Base-by-base conservation (phyloP, 1,140 invertebrate genomes). In the Aleiodes sp. region DNA sequence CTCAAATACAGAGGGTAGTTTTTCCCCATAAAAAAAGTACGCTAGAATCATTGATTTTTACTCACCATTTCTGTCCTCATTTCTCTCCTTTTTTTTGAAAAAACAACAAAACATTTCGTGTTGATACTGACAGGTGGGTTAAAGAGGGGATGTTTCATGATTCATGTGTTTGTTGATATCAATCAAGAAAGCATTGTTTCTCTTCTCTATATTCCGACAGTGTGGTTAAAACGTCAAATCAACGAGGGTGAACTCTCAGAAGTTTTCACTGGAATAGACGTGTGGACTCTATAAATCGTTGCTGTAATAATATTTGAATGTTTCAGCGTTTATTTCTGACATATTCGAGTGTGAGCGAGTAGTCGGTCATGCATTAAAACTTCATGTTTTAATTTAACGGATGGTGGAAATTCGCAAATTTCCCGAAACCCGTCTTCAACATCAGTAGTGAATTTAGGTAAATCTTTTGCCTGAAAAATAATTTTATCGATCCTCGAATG, bases 251-350 rank as follows among this genome's bases (percentile, higher is more conserved):
- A 41, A 24, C 39, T 43, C 39, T 24, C 26, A 16, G 46, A 52
- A 21, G n/a, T n/a, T 16, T 33, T 24, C 41, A 31, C 39, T 65
- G 28, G 64, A n/a, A 31, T 24, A 12, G 64, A 65, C 64, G 46
- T 65, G 41, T 35, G 39, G 41, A 65, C 64, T 65, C 28, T 57
- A 65, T 65, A 65, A 65, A 65, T 65, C 41, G 10, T n/a, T 28
- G 28, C 35, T 65, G 64, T 52, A 65, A 65, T 65, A 65, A 65
- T 65, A 65, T 65, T 65, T 65, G 43, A 56, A 65, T 31, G 64
- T 65, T 65, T 46, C 28, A 19, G 10, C 41, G 46, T 65, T 65
- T 65, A 65, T 65, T 65, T 65, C 35, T 6, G 60, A 63, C 60
- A 33, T 4, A 16, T 31, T 31, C 19, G 26, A n/a, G 31, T 16